Evolutionary conservation across 2,888 invertebrate genomes (phyloP), one percentile per base, ranked within the genome.

Genomic region (Diarsia brunnea): DNA sequence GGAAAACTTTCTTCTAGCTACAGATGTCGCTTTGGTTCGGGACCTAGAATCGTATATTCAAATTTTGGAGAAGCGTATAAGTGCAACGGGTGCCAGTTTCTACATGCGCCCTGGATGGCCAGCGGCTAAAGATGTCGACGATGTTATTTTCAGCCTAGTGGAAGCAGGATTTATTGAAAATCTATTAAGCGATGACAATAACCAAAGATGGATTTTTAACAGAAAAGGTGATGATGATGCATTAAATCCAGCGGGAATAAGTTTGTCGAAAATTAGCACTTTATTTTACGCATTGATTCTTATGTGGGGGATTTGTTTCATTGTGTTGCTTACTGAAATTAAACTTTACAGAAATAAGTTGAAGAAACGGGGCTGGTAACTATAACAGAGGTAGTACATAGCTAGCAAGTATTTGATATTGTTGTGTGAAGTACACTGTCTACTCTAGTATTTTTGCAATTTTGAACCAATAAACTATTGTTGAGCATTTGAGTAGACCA

Each of bases 61-160:
- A 84, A 78, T 90, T 72, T 74, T 95, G 7, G 81, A 90, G 0
- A 85, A 90, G 31, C 85, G 90, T 5, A 83, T 93, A 5, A 82
- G 84, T 24, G 79, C 74, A 14, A 74, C 88, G 10, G 90, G 91
- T 3, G 80, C 89, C 1, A 88, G 91, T 74, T 86, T 91, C 38
- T 87, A 86, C n/a, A 90, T 94, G 90, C 91, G 94, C 0, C 92
- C 93, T 4, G 91, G 92, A 2, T 95, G 95, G 94, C 90, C 92
- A 16, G 93, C 90, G 7, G 86, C 89, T 0, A 70, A 83, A 27
- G 88, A 90, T 58, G 75, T 94, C 1, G 81, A 88, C 45, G 38
- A 68, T 12, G 47, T 90, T 7, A 80, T 93, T 38, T 61, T 79
- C 4, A 83, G 78, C 21, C 66, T 92, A 21, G 80, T 89, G 10